phyloP scores from a whole-genome alignment of 2,888 invertebrate species.

The Pediacus dermestoides region DNA sequence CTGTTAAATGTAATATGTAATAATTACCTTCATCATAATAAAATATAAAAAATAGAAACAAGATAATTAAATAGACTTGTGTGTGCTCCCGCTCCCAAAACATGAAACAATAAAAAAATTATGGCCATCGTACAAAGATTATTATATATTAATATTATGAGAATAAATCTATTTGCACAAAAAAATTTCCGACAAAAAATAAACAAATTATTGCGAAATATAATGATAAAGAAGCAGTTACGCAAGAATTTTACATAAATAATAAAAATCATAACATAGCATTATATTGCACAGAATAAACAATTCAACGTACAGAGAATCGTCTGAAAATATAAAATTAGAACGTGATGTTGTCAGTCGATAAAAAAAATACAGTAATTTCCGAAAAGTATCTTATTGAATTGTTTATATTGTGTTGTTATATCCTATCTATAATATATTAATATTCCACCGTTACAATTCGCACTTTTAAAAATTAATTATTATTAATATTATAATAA shows the following conservation, averaged over 20 bases:
- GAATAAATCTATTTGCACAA: constrained; percentile 9
- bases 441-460: constrained; percentile 41
- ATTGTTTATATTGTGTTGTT: too few relatives aligned
- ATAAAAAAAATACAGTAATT: constrained; percentile 12
- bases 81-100: constrained; percentile 32
- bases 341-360: constrained; percentile 29
- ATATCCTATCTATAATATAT: constrained; percentile 25
- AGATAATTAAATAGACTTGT: too few relatives aligned
- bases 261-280: constrained; percentile 25
- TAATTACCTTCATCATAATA: background rate
- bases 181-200: constrained; percentile 9
- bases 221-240: constrained; percentile 22
- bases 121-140: constrained; percentile 23
- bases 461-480: constrained; percentile 45
- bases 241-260: constrained; percentile 36
- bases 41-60: constrained; percentile 2
- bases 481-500: constrained; percentile 35
- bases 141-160: constrained; percentile 3
- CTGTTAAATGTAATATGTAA: constrained; percentile 26
- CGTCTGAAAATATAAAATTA: too few relatives aligned
- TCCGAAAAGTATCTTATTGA: constrained; percentile 6
- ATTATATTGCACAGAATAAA: constrained; percentile 35
- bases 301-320: too few relatives aligned
- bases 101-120: constrained; percentile 21
- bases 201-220: constrained; percentile 20